Conservation (phyloP, 2,888 invertebrate species). For the Epinotia bilunana region DNA sequence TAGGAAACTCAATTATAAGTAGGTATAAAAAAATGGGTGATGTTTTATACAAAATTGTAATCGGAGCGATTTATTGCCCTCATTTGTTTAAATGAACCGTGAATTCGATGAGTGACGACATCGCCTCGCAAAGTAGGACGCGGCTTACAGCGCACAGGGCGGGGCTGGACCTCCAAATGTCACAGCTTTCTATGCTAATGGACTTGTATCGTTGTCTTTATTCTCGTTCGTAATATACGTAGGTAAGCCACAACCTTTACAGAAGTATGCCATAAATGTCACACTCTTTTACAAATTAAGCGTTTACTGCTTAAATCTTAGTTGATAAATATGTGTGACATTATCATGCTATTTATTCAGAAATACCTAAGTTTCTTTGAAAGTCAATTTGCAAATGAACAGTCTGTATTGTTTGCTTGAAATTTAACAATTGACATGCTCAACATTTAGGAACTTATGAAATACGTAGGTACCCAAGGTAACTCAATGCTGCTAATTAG, state of each 20-base stretch:
- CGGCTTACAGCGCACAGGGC: not conserved
- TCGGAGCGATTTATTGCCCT: not conserved
- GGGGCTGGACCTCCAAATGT: not conserved
- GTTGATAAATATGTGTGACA: not conserved
- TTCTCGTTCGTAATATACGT: not conserved
- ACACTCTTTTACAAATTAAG: not conserved
- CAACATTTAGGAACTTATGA: no score
- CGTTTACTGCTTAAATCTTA: not conserved
- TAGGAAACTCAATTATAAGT: not conserved
- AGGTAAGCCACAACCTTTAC: constrained; percentile 5
- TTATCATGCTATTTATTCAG: not conserved
- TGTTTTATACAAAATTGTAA: not conserved
- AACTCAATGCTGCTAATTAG: no score
- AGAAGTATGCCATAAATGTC: constrained; percentile 1
- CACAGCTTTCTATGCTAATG: constrained; percentile 16
- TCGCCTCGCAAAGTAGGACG: constrained; percentile 8
- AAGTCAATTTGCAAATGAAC: no score
- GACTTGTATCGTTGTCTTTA: not conserved
- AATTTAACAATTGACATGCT: no score
- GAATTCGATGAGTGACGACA: not conserved
- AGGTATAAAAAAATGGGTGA: no score
- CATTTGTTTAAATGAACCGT: not conserved
- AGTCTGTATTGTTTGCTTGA: no score
- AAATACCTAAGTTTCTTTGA: no score
- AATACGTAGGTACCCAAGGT: no score